Percentiles rank a stretch among this genome's conserved stretches.
phyloP scores from a whole-genome alignment of 2,888 invertebrate species.

The Homarus gammarus region DNA sequence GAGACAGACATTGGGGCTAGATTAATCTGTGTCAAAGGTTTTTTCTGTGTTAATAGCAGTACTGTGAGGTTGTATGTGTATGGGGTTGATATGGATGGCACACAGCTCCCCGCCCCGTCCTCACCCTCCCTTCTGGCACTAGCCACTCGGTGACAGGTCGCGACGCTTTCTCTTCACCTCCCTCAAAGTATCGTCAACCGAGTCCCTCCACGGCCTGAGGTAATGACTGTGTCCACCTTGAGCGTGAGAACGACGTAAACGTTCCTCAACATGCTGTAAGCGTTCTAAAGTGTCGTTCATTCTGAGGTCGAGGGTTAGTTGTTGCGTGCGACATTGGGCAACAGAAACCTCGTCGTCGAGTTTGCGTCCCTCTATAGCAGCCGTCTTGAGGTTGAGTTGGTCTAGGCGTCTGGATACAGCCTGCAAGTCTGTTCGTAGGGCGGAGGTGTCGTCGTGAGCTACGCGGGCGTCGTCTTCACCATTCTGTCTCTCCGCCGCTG shows the following conservation, averaged over 20 bases:
- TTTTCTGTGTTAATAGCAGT: not conserved
- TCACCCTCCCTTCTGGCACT: not conserved
- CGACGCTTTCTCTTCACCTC: not conserved
- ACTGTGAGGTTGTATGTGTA: not conserved
- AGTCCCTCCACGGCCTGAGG: not conserved
- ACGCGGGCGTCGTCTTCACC: slow-evolving; percentile 15
- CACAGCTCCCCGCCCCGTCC: not conserved
- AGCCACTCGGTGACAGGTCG: not conserved
- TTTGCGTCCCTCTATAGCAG: slow-evolving; percentile 32
- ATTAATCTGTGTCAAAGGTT: too few species aligned
- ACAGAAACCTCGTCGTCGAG: slow-evolving; percentile 27
- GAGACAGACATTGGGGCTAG: not conserved
- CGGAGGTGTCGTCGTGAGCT: slow-evolving; percentile 37
- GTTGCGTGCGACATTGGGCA: slow-evolving; percentile 38
- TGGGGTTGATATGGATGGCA: not conserved
- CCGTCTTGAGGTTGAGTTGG: slow-evolving; percentile 36
- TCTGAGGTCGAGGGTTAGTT: slow-evolving; percentile 39
- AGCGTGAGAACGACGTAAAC: not conserved
- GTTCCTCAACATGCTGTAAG: slow-evolving; percentile 4
- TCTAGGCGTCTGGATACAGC: slow-evolving; percentile 34
- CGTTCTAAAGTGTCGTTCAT: slow-evolving; percentile 10
- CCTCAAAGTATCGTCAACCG: not conserved
- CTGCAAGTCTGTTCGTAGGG: slow-evolving; percentile 35
- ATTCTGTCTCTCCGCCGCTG: slow-evolving; percentile 11
- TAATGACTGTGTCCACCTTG: not conserved